Base-by-base conservation (phyloP, 2,888 invertebrate genomes). In the Pristionchus japonicus region DNA sequence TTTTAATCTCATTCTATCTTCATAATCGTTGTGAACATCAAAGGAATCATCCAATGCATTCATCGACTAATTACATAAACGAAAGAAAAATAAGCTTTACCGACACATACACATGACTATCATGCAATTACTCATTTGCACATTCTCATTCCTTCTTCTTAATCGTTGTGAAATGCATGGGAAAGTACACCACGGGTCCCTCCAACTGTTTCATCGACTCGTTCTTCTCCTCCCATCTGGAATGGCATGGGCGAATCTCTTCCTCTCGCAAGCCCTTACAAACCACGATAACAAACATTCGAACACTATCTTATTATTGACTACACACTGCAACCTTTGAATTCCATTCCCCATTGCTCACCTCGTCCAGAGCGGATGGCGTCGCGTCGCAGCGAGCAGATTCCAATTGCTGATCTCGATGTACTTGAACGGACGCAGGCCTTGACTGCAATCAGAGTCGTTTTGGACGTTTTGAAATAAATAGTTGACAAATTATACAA, bases 381-480 rank as follows among this genome's bases (percentile, higher is more conserved):
- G n/a, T 47, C 43, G 20, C 0, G 77, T 43, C 9, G 77, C 40
- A 11, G 43, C 43, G 4, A 77, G 43, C 13, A 77, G 43, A n/a
- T 47, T 77, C 77, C 27, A 43, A 34, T 83, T 83, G 34, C 27
- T 34, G 49, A 57, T 83, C 52, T 83, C 82, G 2, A 83, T 15
- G 43, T 85, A 61, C n/a, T 85, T 85, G 85, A 67, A 85, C 6
- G 85, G 85, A n/a, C 85, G 64, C 20, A 85, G 43, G 15, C 85
- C 85, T n/a, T 85, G 61, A 17, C 67, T 85, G 40, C 31, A 85
- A 57, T 61, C 61, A 61, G 23, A 61, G 23, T 23, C 23, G 57
- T 57, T 4, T n/a, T n/a, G n/a, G n/a, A n/a, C n/a, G n/a, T n/a
- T n/a, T n/a, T n/a, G n/a, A n/a, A n/a, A n/a, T n/a, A n/a, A n/a